Percentiles rank a stretch among this genome's conserved stretches.
These are phyloP conservation scores for Volucella inanis DNA, from an alignment of 2,888 invertebrate species.

Conservation along the genomic window DNA sequence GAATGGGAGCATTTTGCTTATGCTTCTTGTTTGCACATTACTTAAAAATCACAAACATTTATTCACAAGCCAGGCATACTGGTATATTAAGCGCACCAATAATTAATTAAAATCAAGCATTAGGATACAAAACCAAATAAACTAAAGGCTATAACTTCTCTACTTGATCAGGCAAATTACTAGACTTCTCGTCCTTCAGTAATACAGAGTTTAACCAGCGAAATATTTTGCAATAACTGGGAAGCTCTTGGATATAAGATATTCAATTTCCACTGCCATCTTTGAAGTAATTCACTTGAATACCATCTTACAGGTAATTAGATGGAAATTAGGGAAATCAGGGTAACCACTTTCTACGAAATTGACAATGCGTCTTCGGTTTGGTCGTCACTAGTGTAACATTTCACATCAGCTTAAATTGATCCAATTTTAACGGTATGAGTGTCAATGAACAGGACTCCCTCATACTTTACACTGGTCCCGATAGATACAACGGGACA, in stretches of 20 bases:
- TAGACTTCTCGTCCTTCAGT: constrained; percentile 4
- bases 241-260: background rate
- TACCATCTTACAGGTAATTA: constrained; percentile 38
- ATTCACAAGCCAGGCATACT: constrained; percentile 39
- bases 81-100: constrained; percentile 31
- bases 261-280: constrained; percentile 6
- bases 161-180: background rate
- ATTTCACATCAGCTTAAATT: background rate
- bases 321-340: constrained; percentile 15
- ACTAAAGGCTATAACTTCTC: constrained; percentile 12
- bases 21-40: constrained; percentile 47
- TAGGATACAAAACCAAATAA: constrained; percentile 23
- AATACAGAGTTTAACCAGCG: constrained; percentile 3
- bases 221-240: background rate
- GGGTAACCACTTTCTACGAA: background rate
- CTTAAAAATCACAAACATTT: constrained; percentile 46
- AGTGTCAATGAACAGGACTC: background rate
- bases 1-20: constrained; percentile 57
- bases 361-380: background rate
- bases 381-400: background rate
- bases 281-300: constrained; percentile 14
- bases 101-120: constrained; percentile 7
- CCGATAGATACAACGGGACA: constrained; percentile 30
- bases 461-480: constrained; percentile 23
- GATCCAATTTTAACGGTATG: background rate